Evolutionary conservation across 2,797 vertebrate species (phyloP), one percentile per base, ranked within the genome.

Genomic region (Acipenser transmontanus): DNA sequence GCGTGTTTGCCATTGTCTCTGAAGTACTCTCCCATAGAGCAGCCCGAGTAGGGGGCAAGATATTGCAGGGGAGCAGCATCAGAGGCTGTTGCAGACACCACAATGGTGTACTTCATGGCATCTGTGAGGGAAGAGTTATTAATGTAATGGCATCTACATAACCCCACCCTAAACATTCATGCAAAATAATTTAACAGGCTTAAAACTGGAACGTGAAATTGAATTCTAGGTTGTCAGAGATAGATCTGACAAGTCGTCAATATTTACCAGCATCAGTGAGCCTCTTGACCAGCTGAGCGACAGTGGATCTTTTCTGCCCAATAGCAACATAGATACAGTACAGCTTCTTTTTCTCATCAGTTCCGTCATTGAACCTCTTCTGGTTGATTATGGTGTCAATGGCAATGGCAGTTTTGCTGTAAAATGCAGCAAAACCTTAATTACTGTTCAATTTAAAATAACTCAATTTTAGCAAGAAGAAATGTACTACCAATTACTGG

Each of bases 381-480:
- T 99, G 97, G 87, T 99, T 99, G 82, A 99, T 99, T 76, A 99
- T 99, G 4, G 97, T 98, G 78, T 99, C 97, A 10, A 98, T 94
- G 69, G 97, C 97, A 83, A 99, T 99, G n/a, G 97, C 93, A 0
- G 97, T 98, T 95, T 99, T 99, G 59, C 97, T 99, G 77, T 1
- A 70, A 65, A 67, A 56, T 1, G 4, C 34, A 34, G 34, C 34
- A 34, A 34, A 34, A 34, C 34, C 1, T 20, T 50, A 60, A 34
- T 51, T 20, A 34, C 34, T 34, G 34, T 34, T 34, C 4, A 34
- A 3, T 34, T 34, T 34, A 34, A 34, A 34, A 34, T 34, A 34
- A 34, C 34, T 34, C 4, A 0, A 34, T 3, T 34, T 34, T 34
- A 34, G 34, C 10, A 66, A 0, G 5, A 8, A 47, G 1, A 7